phyloP scores from a whole-genome alignment of 2,888 invertebrate species.

The Pogonocherus hispidulus region DNA sequence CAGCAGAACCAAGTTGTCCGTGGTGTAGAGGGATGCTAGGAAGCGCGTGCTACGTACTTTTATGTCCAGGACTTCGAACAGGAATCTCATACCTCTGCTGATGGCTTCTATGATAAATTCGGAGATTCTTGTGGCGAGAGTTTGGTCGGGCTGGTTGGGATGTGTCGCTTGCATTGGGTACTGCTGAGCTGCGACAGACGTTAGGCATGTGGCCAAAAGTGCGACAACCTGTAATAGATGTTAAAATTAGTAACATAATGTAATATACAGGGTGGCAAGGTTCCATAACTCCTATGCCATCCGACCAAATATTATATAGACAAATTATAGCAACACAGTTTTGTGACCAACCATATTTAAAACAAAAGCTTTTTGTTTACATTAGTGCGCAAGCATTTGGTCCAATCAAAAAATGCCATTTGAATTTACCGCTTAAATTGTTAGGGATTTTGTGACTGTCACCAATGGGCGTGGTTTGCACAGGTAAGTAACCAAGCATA shows the following conservation, averaged over 20 bases:
- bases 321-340: too few species aligned
- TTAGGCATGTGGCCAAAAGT: neutral
- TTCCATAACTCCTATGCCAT: too few species aligned
- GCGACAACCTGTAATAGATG: slow-evolving; percentile 6
- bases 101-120: slow-evolving; percentile 35
- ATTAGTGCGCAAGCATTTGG: too few species aligned
- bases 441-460: too few species aligned
- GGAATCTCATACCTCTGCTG: slow-evolving; percentile 39
- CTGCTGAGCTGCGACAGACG: neutral
- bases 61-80: slow-evolving; percentile 53
- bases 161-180: neutral
- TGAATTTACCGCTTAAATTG: too few species aligned
- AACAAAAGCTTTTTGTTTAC: too few species aligned
- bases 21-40: slow-evolving; percentile 52
- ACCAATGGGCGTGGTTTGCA: too few species aligned
- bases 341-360: too few species aligned
- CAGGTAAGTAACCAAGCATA: too few species aligned
- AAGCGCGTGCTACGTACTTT: slow-evolving; percentile 53
- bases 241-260: too few species aligned
- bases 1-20: slow-evolving; percentile 55
- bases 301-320: too few species aligned
- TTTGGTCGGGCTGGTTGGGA: neutral
- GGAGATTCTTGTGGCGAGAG: slow-evolving; percentile 26
- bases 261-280: neutral
- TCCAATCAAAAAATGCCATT: too few species aligned